Percentiles rank a stretch among this genome's conserved stretches.
Conservation (phyloP, 2,888 invertebrate genomes). For the Pseudoips prasinana region DNA sequence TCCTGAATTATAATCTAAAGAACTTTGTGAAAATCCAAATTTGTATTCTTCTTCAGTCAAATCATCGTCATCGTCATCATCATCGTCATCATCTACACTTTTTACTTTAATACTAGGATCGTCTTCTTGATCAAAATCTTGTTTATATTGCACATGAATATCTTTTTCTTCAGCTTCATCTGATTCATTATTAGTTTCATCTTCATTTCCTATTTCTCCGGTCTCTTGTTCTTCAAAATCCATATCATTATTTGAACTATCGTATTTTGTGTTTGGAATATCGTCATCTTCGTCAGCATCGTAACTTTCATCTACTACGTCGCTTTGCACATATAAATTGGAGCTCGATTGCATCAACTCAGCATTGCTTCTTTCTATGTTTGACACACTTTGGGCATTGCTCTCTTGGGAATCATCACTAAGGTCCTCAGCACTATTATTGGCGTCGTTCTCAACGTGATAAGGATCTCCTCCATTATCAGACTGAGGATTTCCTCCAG, state of each 20-base stretch:
- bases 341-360: conserved; percentile 54
- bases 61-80: conserved; percentile 22
- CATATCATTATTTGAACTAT: conserved; percentile 13
- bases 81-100: conserved; percentile 23
- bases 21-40: conserved; percentile 10
- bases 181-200: conserved; percentile 2
- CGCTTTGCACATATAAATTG: conserved; percentile 45
- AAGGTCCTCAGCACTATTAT: conserved; percentile 43
- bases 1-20: conserved; percentile 7
- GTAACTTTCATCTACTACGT: conserved; percentile 30
- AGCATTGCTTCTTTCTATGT: conserved; percentile 31
- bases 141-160: conserved; percentile 27
- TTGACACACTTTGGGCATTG: conserved; percentile 21
- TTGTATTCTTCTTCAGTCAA: conserved; percentile 21
- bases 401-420: conserved; percentile 47
- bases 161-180: conserved; percentile 21
- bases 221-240: conserved; percentile 16
- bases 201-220: conserved; percentile 6
- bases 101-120: conserved; percentile 24
- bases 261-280: conserved; percentile 8
- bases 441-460: conserved; percentile 32
- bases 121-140: conserved; percentile 27
- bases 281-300: conserved; percentile 17
- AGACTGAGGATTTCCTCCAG: neutral
- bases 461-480: conserved; percentile 13